Percentiles rank a stretch among this genome's conserved stretches.
Evolutionary conservation across 2,797 vertebrate genomes (phyloP).

Genomic region (Pogonophryne albipinna): DNA sequence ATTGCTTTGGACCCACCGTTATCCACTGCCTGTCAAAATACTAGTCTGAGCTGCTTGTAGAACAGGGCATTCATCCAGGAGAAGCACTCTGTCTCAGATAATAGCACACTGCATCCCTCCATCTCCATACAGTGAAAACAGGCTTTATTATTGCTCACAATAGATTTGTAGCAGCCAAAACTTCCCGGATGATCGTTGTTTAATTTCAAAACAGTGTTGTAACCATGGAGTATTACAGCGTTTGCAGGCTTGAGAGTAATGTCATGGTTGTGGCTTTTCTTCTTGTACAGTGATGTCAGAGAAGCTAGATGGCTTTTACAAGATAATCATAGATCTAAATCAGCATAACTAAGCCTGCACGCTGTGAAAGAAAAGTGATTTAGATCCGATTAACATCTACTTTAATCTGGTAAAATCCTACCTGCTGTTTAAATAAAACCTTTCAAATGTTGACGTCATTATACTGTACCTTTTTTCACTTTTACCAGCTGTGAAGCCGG

Average conservation of each 20-base stretch:
- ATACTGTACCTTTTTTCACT: slow-evolving; percentile 8
- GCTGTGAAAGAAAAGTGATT: slow-evolving; percentile 7
- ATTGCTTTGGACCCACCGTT: slow-evolving; percentile 99
- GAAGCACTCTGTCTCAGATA: slow-evolving; percentile 79
- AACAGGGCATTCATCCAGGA: slow-evolving; percentile 89
- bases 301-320: slow-evolving; percentile 19
- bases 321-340: slow-evolving; percentile 21
- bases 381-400: slow-evolving; percentile 14
- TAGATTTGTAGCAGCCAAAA: slow-evolving; percentile 60
- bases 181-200: slow-evolving; percentile 56
- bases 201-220: slow-evolving; percentile 56
- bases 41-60: slow-evolving; percentile 88
- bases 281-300: slow-evolving; percentile 14
- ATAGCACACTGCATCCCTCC: slow-evolving; percentile 83
- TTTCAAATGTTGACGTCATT: slow-evolving; percentile 20
- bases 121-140: slow-evolving; percentile 75
- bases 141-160: slow-evolving; percentile 65
- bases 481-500: slow-evolving; percentile 27
- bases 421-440: neutral
- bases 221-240: neutral
- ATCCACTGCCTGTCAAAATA: slow-evolving; percentile 98
- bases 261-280: neutral
- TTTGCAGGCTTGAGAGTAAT: slow-evolving; percentile 17
- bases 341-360: neutral
- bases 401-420: slow-evolving; percentile 8